These are phyloP conservation scores for Euphysa ruthae DNA, from an alignment of 30 jellyfish, hydroid and myxozoan genomes.

Conservation along the genomic window DNA sequence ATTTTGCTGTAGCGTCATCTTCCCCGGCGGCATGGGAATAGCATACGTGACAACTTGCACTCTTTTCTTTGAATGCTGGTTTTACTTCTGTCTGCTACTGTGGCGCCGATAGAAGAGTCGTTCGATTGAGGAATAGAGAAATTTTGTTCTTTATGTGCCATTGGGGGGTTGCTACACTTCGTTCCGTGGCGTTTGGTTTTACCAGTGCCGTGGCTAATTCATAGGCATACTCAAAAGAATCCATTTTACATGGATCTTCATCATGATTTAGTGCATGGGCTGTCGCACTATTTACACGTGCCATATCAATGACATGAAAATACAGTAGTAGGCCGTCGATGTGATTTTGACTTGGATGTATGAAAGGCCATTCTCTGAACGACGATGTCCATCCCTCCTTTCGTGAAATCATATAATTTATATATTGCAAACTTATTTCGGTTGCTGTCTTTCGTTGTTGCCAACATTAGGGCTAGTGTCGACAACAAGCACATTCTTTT, in stretches of 20 bases:
- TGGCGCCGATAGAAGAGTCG: too few species aligned
- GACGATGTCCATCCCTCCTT: constrained; percentile 21
- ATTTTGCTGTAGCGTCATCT: too few species aligned
- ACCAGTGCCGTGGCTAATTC: constrained; percentile 26
- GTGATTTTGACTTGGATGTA: too few species aligned
- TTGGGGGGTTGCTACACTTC: too few species aligned
- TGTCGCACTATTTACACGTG: constrained; percentile 23
- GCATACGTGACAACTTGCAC: too few species aligned
- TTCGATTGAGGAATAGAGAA: too few species aligned
- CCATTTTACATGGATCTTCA: constrained; percentile 11
- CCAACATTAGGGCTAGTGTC: constrained; percentile 8
- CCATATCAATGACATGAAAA: neutral
- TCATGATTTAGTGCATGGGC: neutral
- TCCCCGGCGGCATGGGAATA: too few species aligned
- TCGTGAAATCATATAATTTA: constrained; percentile 16
- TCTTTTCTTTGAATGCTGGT: too few species aligned
- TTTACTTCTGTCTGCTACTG: too few species aligned
- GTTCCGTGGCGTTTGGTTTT: constrained; percentile 9
- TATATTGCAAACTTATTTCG: constrained; percentile 17
- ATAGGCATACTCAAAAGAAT: constrained; percentile 7
- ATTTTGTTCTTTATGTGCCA: too few species aligned
- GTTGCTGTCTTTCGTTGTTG: constrained; percentile 9
- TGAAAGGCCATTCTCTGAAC: too few species aligned
- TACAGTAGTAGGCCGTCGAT: too few species aligned
- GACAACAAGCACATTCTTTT: constrained; percentile 17